Base-by-base conservation (phyloP, 2,888 invertebrate genomes). In the Aphidoletes aphidimyza region DNA sequence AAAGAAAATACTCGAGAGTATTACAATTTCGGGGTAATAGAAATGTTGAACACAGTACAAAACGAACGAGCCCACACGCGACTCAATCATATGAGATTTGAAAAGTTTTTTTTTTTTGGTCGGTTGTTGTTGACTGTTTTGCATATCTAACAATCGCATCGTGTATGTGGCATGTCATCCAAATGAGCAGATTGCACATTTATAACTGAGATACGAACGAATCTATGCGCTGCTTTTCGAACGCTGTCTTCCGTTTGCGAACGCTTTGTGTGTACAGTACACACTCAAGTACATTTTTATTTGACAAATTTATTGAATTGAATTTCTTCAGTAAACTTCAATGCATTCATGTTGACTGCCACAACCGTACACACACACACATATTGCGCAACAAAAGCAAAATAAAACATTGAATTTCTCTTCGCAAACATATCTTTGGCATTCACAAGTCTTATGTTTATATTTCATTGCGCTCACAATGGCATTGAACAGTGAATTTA, bases 41-140 rank as follows among this genome's bases (percentile, higher is more conserved):
- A 69, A 69, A 2, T 26, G 26, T n/a, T n/a, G n/a, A n/a, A n/a
- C n/a, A n/a, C n/a, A n/a, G n/a, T n/a, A n/a, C n/a, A n/a, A n/a
- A n/a, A n/a, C n/a, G n/a, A n/a, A n/a, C n/a, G n/a, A n/a, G n/a
- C n/a, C n/a, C n/a, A 30, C 14, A 9, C 69, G 69, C 69, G 69
- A 69, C 69, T 69, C 69, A 69, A 69, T 69, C 69, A 69, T 69
- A 69, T 69, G 69, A 69, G 69, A 69, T 69, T 69, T 69, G 69
- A 69, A 69, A 69, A 69, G 19, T 69, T 69, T 34, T n/a, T n/a
- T n/a, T n/a, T n/a, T n/a, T n/a, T n/a, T n/a, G n/a, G n/a, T n/a
- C n/a, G n/a, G n/a, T n/a, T n/a, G n/a, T n/a, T n/a, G n/a, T n/a
- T 34, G 34, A 69, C 69, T 69, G 69, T 14, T 69, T 69, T 69